Evolutionary conservation across 2,888 invertebrate genomes (phyloP).

Genomic region (Dione vanillae): DNA sequence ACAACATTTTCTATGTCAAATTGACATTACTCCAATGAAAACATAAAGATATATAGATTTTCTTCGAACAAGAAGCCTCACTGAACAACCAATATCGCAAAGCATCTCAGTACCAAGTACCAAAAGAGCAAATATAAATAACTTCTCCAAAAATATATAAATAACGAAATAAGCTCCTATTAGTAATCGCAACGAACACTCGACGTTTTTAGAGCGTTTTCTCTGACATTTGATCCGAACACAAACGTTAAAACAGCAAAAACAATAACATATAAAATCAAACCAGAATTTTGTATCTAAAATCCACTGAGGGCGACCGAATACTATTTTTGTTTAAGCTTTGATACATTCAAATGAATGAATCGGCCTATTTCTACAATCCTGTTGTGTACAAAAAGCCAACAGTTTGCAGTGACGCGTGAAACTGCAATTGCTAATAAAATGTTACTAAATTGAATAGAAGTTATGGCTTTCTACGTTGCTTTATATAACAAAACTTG

Average conservation of each 20-base stretch:
- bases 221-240: neutral
- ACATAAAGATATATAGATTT: too few relatives aligned
- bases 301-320: constrained; percentile 5
- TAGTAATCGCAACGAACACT: neutral
- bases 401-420: constrained; percentile 56
- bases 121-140: too few relatives aligned
- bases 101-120: too few relatives aligned
- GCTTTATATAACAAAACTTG: neutral
- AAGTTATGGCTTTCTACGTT: neutral
- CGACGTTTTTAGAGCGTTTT: too few relatives aligned
- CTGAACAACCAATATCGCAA: too few relatives aligned
- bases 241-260: neutral
- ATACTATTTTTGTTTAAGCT: constrained; percentile 3
- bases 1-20: too few relatives aligned
- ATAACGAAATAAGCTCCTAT: neutral
- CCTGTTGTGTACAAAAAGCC: constrained; percentile 42
- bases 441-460: constrained; percentile 26
- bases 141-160: neutral
- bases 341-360: constrained; percentile 20
- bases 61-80: too few relatives aligned
- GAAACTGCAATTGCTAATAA: constrained; percentile 58
- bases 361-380: constrained; percentile 12
- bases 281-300: constrained; percentile 1
- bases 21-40: too few relatives aligned
- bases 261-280: neutral